Base-by-base conservation (phyloP, 2,888 invertebrate genomes). In the Caenorhabditis wallacei region DNA sequence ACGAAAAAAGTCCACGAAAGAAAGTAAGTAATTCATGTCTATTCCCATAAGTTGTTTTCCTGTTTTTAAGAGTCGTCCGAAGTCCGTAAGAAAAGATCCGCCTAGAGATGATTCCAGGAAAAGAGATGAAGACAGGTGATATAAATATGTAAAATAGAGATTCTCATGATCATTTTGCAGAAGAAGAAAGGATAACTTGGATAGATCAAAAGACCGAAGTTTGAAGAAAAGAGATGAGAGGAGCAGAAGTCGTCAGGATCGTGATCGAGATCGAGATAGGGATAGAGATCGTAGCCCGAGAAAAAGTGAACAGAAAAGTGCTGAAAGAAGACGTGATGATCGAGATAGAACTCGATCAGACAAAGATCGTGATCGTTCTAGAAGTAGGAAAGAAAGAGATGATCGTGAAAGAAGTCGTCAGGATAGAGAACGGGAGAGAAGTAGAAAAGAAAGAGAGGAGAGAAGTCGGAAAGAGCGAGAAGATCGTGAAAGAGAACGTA, bases 231-330 rank as follows among this genome's bases (percentile, higher is more conserved):
- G 18, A 18, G 24, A 54, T 40, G 70, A 63, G 7, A 78, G 37
- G 24, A 78, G 69, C 16, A 37, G 54, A 51, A 76, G 76, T 51
- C 72, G 71, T 43, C 69, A 70, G 18, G 61, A 80, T 35, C 63
- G 79, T 11, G 72, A 80, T 40, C 13, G 66, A 13, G 59, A 69
- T 40, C 69, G 68, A 40, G 80, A 64, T 16, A 37, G 71, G 10
- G 72, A 71, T 20, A 46, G 53, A 22, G 70, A 59, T 64, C 54
- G 43, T n/a, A 59, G 53, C 13, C 53, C 66, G 2, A 40, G 43
- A 8, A 61, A 70, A 37, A 63, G 48, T 7, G n/a, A 63, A 11
- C 53, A 66, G 61, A 76, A 76, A 37, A 56, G 64, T 24, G 22
- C 48, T 11, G 57, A 66, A 20, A 48, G 68, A 51, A 37, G 53